Base-by-base conservation (phyloP, 2,888 invertebrate species). In the Trissolcus japonicus region DNA sequence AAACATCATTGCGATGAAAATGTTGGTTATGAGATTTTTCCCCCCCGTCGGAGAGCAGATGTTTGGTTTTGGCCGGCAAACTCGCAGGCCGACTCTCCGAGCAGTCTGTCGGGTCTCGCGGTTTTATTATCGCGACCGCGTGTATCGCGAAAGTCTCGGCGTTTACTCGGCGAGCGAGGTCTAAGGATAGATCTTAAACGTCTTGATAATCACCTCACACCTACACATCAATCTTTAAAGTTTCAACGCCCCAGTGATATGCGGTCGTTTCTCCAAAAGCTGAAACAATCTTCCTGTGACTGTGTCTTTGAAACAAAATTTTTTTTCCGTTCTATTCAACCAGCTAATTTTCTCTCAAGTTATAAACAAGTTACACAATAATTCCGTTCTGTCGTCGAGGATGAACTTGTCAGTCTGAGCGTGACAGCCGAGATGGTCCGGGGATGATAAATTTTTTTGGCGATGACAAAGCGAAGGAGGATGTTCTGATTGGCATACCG, bases 131-230 rank as follows among this genome's bases (percentile, higher is more conserved):
- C 63, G 71, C 29, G 46, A 21, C 40, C 40, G 53, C 59, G 51
- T 63, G 63, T 35, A 53, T 54, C 59, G 40, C 73, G 73, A 73
- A 73, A 65, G 73, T 66, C 60, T 65, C 72, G 71, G 40, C 59
- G 51, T 19, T 54, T 41, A 65, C 62, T 65, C 60, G 0, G 55
- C 53, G 55, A 35, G 60, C 53, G 60, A 55, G 46, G 60, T 63
- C 65, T 65, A 65, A 72, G 72, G 65, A 72, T 65, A 65, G 72
- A 72, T 72, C 48, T 21, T 48, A 41, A 29, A 25, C 25, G 21
- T 16, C 19, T 57, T 21, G 65, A 72, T 72, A n/a, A 65, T 13
- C 43, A 57, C n/a, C 48, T 51, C 59, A 59, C 65, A 54, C 72
- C 66, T 73, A 73, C 73, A 66, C 66, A 56, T 14, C 35, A 55